Conservation (phyloP, 2,888 invertebrate species). For the Lingula anatina region DNA sequence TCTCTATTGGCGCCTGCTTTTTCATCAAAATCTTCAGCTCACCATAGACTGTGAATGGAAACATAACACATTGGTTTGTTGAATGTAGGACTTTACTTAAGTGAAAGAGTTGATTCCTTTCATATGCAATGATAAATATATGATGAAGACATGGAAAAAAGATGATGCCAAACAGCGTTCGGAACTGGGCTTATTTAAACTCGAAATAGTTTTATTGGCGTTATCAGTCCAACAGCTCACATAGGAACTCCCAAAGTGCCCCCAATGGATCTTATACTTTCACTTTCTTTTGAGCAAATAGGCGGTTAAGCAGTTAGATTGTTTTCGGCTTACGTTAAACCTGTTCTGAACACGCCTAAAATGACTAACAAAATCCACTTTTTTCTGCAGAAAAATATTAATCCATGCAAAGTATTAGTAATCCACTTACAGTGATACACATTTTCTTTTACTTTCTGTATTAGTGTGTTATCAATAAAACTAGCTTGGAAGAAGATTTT, state of each 20-base stretch:
- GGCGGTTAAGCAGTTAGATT: too few species aligned
- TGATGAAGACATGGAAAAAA: not conserved
- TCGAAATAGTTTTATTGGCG: too few species aligned
- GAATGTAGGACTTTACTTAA: not conserved
- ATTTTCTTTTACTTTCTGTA: not conserved
- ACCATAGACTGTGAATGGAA: conserved; percentile 30
- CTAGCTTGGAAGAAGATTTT: conserved; percentile 27
- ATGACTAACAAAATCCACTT: too few species aligned
- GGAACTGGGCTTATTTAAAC: too few species aligned
- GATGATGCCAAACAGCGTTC: not conserved
- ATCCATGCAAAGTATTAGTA: too few species aligned
- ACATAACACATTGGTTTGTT: not conserved
- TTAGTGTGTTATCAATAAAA: conserved; percentile 13
- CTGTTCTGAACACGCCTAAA: too few species aligned
- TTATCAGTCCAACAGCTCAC: too few species aligned
- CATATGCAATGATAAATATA: not conserved
- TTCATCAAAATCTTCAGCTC: conserved; percentile 42
- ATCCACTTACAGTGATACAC: not conserved
- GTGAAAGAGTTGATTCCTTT: not conserved
- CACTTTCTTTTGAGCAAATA: too few species aligned
- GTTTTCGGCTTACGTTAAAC: too few species aligned
- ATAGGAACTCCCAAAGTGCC: too few species aligned
- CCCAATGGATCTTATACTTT: too few species aligned
- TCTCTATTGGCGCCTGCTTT: conserved; percentile 49
- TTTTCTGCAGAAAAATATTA: too few species aligned